Conservation (phyloP, 1,140 invertebrate species). For the Drosophila ohnishii region DNA sequence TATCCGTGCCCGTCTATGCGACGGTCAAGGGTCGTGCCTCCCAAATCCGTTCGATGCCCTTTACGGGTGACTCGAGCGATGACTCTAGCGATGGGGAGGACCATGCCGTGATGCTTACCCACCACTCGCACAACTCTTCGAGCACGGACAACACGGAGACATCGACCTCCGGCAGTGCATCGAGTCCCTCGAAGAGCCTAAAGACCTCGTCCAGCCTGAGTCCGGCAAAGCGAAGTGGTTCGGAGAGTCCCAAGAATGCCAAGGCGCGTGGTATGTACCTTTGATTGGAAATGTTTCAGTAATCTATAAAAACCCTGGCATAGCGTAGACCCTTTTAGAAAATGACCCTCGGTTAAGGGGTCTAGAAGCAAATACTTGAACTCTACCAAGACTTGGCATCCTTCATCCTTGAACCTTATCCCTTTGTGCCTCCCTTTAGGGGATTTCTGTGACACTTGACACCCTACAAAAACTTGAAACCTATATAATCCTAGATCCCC, state of each 20-base stretch:
- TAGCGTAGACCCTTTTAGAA: slow-evolving; percentile 15
- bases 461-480: not conserved
- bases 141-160: slow-evolving; percentile 85
- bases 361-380: not conserved
- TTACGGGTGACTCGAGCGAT: slow-evolving; percentile 97
- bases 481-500: not conserved
- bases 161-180: slow-evolving; percentile 86
- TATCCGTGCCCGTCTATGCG: slow-evolving; percentile 96
- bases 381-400: no score
- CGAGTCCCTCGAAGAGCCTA: slow-evolving; percentile 92
- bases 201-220: slow-evolving; percentile 92
- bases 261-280: slow-evolving; percentile 76
- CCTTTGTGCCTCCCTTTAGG: not conserved
- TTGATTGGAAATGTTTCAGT: no score
- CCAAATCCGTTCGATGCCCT: slow-evolving; percentile 97
- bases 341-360: no score
- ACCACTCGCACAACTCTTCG: slow-evolving; percentile 82
- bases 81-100: slow-evolving; percentile 96
- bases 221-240: slow-evolving; percentile 92
- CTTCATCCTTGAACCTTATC: not conserved
- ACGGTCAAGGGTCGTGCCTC: slow-evolving; percentile 98
- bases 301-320: not conserved
- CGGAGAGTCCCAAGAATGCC: slow-evolving; percentile 85
- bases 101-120: slow-evolving; percentile 83
- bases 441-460: not conserved